Evolutionary conservation across 1,140 invertebrate species (phyloP), one percentile per base, ranked within the genome.

Genomic region (Parapsyche elsis): DNA sequence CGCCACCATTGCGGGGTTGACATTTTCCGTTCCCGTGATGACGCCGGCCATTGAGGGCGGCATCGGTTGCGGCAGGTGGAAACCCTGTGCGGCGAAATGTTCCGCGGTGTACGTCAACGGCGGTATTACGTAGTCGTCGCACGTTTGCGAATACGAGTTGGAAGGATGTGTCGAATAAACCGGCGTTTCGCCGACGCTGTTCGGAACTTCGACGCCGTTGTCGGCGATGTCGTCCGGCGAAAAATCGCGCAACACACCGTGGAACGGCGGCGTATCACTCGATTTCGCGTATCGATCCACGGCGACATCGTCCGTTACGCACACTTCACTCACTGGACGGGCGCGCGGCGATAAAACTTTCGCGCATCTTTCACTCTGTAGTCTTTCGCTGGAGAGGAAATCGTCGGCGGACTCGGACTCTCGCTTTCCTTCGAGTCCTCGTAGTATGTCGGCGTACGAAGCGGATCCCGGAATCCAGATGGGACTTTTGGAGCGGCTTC

Each of bases 401-500:
- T 71, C n/a, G n/a, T n/a, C n/a, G n/a, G n/a, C n/a, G n/a, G n/a
- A 80, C 79, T 80, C 76, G n/a, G 44, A 23, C 46, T 45, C 23
- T 19, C 77, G 38, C 71, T 84, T 0, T 78, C 83, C 87, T 84
- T 88, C 88, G 57, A 88, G 85, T 64, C 94, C 94, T 71, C 91
- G 90, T 9, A 95, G 89, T 78, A 95, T 93, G 86, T 95, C 94
- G 5, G 94, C 94, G 85, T 95, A 95, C 30, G 94, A 91, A 12
- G 92, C 92, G 10, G 92, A 92, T 38, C 93, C 94, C 0, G 92
- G 92, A 9, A 88, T 84, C 93, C 93, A 95, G 80, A 94, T 91
- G 14, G 93, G 94, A 86, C 93, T 94, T 12, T 90, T 90, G 1
- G 93, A 94, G 80, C 93, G 88, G 16, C 86, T 86, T 79, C 90